These are phyloP conservation scores for Bos javanicus DNA, from an alignment of 2,113 vertebrate genomes.

Conservation along the genomic window DNA sequence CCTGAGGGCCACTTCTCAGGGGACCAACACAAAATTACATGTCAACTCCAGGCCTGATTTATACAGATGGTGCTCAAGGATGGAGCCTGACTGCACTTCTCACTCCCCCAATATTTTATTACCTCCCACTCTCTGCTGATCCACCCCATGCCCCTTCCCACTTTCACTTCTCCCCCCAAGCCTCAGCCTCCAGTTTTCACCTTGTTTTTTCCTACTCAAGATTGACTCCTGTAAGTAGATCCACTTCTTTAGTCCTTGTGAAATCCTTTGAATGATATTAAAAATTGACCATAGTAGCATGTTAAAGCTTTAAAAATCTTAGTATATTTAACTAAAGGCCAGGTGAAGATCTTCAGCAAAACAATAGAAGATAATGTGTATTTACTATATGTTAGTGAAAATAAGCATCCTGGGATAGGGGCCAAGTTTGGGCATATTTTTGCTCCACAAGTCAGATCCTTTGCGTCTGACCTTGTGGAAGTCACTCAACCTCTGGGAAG, in stretches of 20 bases:
- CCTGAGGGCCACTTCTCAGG: slow-evolving; percentile 70
- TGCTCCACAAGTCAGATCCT: neutral
- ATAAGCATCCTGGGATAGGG: neutral
- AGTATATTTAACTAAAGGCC: neutral
- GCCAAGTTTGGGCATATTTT: neutral
- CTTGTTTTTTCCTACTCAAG: neutral
- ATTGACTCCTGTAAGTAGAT: neutral
- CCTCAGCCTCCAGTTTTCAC: neutral
- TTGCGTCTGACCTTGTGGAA: neutral
- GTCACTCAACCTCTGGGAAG: neutral
- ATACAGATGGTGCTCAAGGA: slow-evolving; percentile 39
- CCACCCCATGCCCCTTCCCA: neutral
- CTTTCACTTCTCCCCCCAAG: neutral
- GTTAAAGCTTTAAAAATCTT: neutral
- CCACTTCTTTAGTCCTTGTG: neutral
- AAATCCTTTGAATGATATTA: slow-evolving; percentile 13
- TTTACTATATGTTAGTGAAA: neutral
- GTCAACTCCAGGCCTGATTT: slow-evolving; percentile 68
- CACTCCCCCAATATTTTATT: neutral
- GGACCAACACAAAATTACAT: slow-evolving; percentile 68
- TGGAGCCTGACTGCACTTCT: neutral
- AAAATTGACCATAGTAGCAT: neutral
- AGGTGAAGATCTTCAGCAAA: neutral
- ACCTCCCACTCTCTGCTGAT: neutral
- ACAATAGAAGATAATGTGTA: neutral